Percentiles rank a stretch among this genome's conserved stretches.
These are phyloP conservation scores for Elephas maximus DNA, from an alignment of 2,113 vertebrate genomes.

Conservation along the genomic window DNA sequence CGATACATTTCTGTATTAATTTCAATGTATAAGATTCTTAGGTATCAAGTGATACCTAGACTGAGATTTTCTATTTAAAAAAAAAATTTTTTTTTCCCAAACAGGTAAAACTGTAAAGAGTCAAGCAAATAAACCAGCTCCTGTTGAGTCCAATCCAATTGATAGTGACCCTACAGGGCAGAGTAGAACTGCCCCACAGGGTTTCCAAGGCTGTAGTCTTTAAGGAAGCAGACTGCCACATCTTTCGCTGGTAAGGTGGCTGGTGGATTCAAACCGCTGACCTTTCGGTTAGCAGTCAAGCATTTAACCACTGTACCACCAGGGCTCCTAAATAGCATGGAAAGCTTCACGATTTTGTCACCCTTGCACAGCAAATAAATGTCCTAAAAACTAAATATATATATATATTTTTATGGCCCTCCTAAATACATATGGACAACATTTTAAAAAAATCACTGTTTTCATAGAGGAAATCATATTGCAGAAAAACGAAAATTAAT, in stretches of 20 bases:
- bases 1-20: neutral
- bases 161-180: neutral
- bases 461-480: fast-evolving
- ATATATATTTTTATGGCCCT: neutral
- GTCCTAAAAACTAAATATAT: neutral
- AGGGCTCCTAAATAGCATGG: neutral
- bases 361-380: neutral
- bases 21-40: neutral
- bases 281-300: neutral
- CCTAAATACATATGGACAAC: neutral
- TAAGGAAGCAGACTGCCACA: neutral
- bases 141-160: neutral
- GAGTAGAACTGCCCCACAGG: neutral
- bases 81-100: too few relatives aligned
- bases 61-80: neutral
- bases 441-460: neutral
- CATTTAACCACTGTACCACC: neutral
- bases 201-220: neutral
- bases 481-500: conserved; percentile 44
- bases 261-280: neutral
- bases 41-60: neutral
- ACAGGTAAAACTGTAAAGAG: neutral
- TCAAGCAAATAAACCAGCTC: neutral
- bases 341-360: neutral
- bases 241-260: neutral